Evolutionary conservation across 2,888 invertebrate species (phyloP).

Genomic region (Rotaria socialis): DNA sequence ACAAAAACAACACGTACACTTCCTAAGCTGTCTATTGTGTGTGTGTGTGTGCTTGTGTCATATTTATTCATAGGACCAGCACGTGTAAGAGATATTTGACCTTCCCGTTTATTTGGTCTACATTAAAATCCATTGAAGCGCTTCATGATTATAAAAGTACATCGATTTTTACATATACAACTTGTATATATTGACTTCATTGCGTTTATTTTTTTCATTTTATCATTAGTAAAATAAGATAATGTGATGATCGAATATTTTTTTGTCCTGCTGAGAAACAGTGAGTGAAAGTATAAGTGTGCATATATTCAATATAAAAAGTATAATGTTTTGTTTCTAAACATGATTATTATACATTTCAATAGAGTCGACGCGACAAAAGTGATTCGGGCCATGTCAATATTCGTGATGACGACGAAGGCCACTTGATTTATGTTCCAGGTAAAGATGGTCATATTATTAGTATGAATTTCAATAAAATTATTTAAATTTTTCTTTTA

Average conservation of each 20-base stretch:
- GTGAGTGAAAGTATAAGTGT: background rate
- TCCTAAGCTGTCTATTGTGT: background rate
- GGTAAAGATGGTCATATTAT: constrained; percentile 71
- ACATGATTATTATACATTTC: background rate
- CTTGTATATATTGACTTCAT: background rate
- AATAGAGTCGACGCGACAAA: constrained; percentile 38
- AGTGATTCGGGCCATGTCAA: constrained; percentile 39
- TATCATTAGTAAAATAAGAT: constrained; percentile 7
- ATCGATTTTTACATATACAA: background rate
- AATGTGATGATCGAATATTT: background rate
- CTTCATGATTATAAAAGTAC: background rate
- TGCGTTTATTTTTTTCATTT: background rate
- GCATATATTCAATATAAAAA: background rate
- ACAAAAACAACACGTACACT: background rate
- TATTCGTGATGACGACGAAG: constrained; percentile 84
- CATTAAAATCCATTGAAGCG: background rate
- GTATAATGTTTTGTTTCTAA: background rate
- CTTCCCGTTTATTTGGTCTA: background rate
- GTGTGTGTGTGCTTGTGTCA: background rate
- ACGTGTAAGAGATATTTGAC: background rate
- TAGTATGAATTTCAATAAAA: constrained; percentile 62
- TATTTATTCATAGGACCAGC: background rate
- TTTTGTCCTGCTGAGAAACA: background rate
- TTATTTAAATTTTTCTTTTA: constrained; percentile 39
- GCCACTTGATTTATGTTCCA: constrained; percentile 97